Conservation (phyloP, 2,888 invertebrate genomes). For the Agrotis puta region DNA sequence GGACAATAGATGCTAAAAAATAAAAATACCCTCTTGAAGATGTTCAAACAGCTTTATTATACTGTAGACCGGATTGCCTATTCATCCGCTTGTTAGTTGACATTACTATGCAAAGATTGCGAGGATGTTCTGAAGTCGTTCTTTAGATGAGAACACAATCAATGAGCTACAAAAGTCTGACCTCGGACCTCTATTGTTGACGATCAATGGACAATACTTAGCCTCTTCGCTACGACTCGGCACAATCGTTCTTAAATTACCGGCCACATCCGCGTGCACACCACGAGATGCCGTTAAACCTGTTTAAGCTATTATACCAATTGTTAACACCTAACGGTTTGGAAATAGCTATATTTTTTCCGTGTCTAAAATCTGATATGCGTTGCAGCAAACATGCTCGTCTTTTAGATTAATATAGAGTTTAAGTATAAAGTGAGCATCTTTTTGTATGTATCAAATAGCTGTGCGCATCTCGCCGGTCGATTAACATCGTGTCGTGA, state of each 20-base stretch:
- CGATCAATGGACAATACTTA: slow-evolving; percentile 75
- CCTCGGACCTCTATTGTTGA: slow-evolving; percentile 81
- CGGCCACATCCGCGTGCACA: slow-evolving; percentile 74
- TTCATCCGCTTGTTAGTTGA: slow-evolving; percentile 46
- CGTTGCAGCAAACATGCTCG: background rate
- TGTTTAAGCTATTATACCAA: slow-evolving; percentile 71
- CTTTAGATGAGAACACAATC: slow-evolving; percentile 80
- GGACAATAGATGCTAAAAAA: no score
- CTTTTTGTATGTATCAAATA: slow-evolving; percentile 64
- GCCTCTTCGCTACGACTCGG: slow-evolving; percentile 66
- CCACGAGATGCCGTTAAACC: slow-evolving; percentile 76
- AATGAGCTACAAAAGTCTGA: slow-evolving; percentile 76
- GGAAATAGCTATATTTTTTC: slow-evolving; percentile 53
- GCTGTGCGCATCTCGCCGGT: slow-evolving; percentile 74
- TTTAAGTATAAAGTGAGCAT: slow-evolving; percentile 52
- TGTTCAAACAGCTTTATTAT: background rate
- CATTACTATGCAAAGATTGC: slow-evolving; percentile 63
- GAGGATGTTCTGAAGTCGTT: slow-evolving; percentile 79
- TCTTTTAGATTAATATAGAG: slow-evolving; percentile 10
- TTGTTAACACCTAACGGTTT: slow-evolving; percentile 77
- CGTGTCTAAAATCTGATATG: slow-evolving; percentile 11
- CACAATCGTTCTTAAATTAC: slow-evolving; percentile 76
- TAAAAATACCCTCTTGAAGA: background rate
- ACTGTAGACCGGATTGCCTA: slow-evolving; percentile 18
- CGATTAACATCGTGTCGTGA: slow-evolving; percentile 77